These are phyloP conservation scores for Vulpes vulpes DNA, from an alignment of 2,113 vertebrate genomes.

Conservation along the genomic window DNA sequence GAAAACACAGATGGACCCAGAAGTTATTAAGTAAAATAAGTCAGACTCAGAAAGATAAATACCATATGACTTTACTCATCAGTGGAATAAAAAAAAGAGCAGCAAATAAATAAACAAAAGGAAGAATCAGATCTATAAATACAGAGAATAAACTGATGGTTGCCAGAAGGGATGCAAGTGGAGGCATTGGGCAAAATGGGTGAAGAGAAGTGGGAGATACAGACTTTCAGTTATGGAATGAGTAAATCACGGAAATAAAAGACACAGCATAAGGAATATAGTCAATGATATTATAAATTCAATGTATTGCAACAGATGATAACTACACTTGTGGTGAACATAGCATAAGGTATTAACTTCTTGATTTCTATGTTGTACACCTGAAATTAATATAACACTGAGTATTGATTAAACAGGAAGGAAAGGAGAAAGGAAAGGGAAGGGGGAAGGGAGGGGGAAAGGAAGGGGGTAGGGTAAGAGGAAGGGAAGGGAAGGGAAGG, in stretches of 20 bases:
- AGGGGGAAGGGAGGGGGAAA: background rate
- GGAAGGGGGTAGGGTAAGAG: background rate
- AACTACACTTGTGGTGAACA: background rate
- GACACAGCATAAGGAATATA: background rate
- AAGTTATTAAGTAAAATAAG: background rate
- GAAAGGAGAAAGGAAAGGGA: background rate
- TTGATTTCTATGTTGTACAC: background rate
- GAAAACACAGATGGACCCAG: background rate
- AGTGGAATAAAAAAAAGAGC: background rate
- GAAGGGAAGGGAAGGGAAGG: fast-evolving
- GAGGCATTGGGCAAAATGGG: background rate
- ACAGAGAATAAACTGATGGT: background rate
- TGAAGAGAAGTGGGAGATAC: background rate
- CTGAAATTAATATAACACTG: background rate
- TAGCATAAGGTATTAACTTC: background rate
- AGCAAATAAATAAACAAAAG: background rate
- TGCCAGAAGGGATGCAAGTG: background rate
- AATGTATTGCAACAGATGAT: background rate
- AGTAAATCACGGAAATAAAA: background rate
- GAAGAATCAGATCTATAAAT: background rate
- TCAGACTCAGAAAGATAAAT: background rate
- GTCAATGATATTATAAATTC: background rate
- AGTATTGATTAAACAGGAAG: background rate
- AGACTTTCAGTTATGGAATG: background rate
- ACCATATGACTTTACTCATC: background rate